Base-by-base conservation (phyloP, 64 coral and sea anemone genomes). In the Trachythela sp. region DNA sequence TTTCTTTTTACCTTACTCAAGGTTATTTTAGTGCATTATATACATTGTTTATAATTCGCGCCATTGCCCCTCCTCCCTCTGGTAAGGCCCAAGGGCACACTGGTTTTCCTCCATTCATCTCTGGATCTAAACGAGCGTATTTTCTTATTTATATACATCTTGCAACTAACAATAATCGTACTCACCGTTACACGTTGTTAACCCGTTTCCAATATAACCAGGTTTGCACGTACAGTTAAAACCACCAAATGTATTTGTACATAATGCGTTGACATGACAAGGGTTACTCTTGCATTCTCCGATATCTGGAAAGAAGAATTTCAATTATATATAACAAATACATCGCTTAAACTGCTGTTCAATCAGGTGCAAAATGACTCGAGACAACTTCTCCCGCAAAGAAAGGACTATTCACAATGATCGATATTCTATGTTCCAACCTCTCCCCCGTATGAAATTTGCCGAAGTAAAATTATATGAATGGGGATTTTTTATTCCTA, bases 211-310 rank as follows among this genome's bases (percentile, higher is more conserved):
- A 17, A 29, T 10, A 30, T 80, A 80, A 37, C 75, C 75, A 35
- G 8, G 13, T 15, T 35, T 39, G 8, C 75, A 80, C 0, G 31
- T 38, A 80, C 75, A 80, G 18, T 35, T 39, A 30, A 37, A 80
- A 18, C 33, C 15, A 13, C 75, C 75, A 5, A 80, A 3, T 13
- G 75, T 80, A 22, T 80, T 80, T 80, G 75, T 80, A 39, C 75
- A 80, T 10, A 37, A 15, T 5, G 27, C 75, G 20, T 80, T 80
- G 32, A 80, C 30, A 80, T 80, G 75, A 80, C 75, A 80, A 37
- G 75, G 75, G 33, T 80, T 80, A 18, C 75, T 80, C 8, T 36
- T 35, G 75, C 75, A 80, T 80, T 80, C 75, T 15, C 37, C 75
- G 31, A 37, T 80, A 80, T 80, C 75, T 80, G 31, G 6, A 36